Percentiles rank a stretch among this genome's conserved stretches.
phyloP scores from a whole-genome alignment of 2,888 invertebrate genomes.

The Watsonalla binaria region DNA sequence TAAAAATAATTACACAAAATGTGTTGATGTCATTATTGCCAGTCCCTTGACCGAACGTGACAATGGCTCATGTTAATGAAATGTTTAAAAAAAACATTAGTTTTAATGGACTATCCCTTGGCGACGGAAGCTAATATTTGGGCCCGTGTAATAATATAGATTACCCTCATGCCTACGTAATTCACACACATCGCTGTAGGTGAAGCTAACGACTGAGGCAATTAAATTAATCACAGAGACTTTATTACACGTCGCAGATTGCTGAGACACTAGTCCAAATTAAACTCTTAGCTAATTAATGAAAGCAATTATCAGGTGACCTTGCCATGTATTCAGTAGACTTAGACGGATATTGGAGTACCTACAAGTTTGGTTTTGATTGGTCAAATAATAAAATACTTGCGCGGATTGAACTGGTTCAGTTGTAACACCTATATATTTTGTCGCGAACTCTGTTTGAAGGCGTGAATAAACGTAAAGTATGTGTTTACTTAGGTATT shows the following conservation, averaged over 20 bases:
- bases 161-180: constrained; percentile 10
- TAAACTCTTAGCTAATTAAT: background rate
- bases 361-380: no score
- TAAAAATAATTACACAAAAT: background rate
- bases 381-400: no score
- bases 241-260: constrained; percentile 31
- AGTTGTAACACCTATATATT: no score
- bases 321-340: no score
- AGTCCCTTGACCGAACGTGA: background rate
- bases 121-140: constrained; percentile 5
- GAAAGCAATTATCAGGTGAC: background rate
- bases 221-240: constrained; percentile 38
- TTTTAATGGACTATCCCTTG: constrained; percentile 22
- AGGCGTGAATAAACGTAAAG: no score
- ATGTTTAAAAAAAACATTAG: constrained; percentile 22
- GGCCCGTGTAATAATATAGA: constrained; percentile 1
- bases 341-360: no score
- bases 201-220: constrained; percentile 15
- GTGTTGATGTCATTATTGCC: background rate
- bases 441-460: no score
- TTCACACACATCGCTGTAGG: constrained; percentile 9
- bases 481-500: no score
- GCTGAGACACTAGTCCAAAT: constrained; percentile 27
- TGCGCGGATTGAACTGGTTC: no score
- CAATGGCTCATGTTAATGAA: constrained; percentile 3